Evolutionary conservation across 2,888 invertebrate genomes (phyloP), one percentile per base, ranked within the genome.

Genomic region (Dascillus cervinus): DNA sequence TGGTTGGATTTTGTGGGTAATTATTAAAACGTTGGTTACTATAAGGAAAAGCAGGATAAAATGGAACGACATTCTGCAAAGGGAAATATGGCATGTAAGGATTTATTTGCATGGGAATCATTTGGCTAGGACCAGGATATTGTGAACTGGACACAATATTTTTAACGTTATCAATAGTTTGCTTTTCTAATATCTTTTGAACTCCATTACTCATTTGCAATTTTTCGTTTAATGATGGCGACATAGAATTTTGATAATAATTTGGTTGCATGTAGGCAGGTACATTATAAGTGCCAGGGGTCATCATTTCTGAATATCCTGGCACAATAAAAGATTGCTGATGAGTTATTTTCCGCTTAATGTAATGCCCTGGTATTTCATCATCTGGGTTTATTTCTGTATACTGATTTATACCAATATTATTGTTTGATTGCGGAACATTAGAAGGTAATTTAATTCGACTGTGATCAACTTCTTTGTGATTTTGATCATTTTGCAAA

Each of bases 341-440:
- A 34, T 64, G 62, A 4, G 55, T 56, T n/a, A 64, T 48, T 49
- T 62, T 61, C 26, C 64, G 43, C 37, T 55, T 60, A 8, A 62
- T 50, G 13, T 50, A 52, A 28, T 60, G 59, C 2, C 55, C 59
- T 13, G 58, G 55, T 29, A 55, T 34, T 17, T 52, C 29, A 26
- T 60, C 57, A 21, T 56, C 50, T 13, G 39, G 11, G 4, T 38
- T 43, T 17, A 48, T 35, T 34, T 50, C 36, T 11, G 45, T 43
- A 21, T 47, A 39, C 31, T 44, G 29, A 11, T 24, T 19, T 9
- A 25, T 15, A 15, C 11, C 11, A n/a, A n/a, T n/a, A n/a, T n/a
- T n/a, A n/a, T n/a, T n/a, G 8, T 17, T 17, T 17, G 17, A 17
- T 8, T 10, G 10, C 11, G 9, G 29, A 11, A 14, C n/a, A 37